Evolutionary conservation across 2,797 vertebrate species (phyloP), one percentile per base, ranked within the genome.

Genomic region (Apogon hyalosoma): DNA sequence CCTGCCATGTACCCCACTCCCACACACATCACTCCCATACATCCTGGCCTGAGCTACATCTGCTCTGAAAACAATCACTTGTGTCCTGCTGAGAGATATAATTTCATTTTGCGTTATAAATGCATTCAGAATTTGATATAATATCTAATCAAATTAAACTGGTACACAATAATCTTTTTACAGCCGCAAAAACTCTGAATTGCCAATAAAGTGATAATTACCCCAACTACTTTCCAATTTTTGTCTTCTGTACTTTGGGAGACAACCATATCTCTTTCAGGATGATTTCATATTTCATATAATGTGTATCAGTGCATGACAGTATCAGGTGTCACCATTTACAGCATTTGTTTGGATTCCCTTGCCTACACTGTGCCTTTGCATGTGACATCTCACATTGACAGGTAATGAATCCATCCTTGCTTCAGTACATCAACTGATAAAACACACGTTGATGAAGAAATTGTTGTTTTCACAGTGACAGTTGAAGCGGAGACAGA

Each of bases 1-100:
- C 81, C 86, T 61, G 77, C 67, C 84, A 63, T 78, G 82, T 77
- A 77, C 51, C 83, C 73, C 63, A 46, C 57, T 48, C 67, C 75
- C 36, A 50, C 75, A 79, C 73, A 77, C 79, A 73, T 81, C 80
- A 60, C 63, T 83, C 63, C 58, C 71, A 28, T 69, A 80, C 61
- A 75, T 70, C 63, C 64, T 36, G 73, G 66, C 59, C 63, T 43
- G 66, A 75, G 64, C 12, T 11, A 21, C 65, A 46, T 46, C 51
- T 4, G 7, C 43, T 58, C 55, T 52, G 31, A 70, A 79, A 75
- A 78, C 65, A 65, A 67, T 71, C 66, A 64, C 57, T 75, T 50
- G 18, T 0, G 1, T 61, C 56, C 52, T 9, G 11, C 54, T 52
- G 49, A 31, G 55, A 52, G 61, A 80, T 5, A 56, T 21, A 4